Base-by-base conservation (phyloP, 2,888 invertebrate genomes). In the Azorinus chamasolen region DNA sequence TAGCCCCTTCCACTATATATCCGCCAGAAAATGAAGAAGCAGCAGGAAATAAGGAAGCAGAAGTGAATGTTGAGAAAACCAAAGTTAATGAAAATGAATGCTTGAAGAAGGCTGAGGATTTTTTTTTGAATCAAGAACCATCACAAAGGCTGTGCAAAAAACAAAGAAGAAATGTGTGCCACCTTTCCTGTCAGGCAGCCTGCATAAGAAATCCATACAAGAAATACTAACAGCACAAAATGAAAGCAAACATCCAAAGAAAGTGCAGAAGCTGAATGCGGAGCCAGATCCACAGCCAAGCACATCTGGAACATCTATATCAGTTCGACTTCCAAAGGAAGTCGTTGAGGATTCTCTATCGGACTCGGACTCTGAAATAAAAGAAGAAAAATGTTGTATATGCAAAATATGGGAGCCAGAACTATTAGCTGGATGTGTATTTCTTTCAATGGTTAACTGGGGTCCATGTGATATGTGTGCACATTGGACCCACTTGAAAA, bases 1-100 rank as follows among this genome's bases (percentile, higher is more conserved):
- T 58, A 25, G 64, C 71, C 16, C 66, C 77, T 41, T 43, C 68
- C 22, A 22, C 32, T 20, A 72, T 77, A 10, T 68, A 68, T 51
- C n/a, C 39, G n/a, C 14, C 20, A 1, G n/a, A 39, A 25, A 41
- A 43, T 25, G 39, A 20, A 16, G 24, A 14, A 16, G 22, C 6
- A 14, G 6, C 51, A 22, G 14, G 4, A 51, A 24, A 14, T 24
- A 16, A 16, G 14, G 51, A 51, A 51, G n/a, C 4, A 5, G n/a
- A n/a, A 45, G 27, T 8, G 8, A 53, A 53, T n/a, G 16, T n/a
- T n/a, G 27, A 16, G 16, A 53, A 53, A 16, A n/a, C 24, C 16
- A 25, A 53, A 27, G 27, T 10, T n/a, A 27, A 22, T 27, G 16
- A 8, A 32, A 4, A 10, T 32, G 32, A 32, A 6, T 6, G 10